These are phyloP conservation scores for Sus cebifrons DNA, from an alignment of 2,797 vertebrate genomes.

Conservation along the genomic window DNA sequence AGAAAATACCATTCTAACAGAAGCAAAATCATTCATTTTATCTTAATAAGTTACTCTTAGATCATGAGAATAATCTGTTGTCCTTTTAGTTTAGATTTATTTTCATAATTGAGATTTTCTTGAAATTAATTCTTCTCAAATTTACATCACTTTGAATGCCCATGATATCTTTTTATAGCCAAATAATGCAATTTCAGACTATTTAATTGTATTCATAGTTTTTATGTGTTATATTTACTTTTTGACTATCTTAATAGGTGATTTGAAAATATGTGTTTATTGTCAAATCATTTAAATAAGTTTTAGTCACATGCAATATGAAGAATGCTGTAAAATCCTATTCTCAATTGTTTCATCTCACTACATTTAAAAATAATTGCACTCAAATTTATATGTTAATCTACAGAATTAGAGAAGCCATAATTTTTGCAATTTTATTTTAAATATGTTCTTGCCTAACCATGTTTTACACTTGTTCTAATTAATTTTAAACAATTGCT, in stretches of 20 bases:
- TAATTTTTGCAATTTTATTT: neutral
- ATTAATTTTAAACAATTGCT: neutral
- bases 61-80: neutral
- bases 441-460: neutral
- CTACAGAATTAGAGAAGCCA: neutral
- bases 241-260: neutral
- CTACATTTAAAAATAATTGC: neutral
- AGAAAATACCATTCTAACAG: neutral
- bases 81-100: neutral
- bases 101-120: neutral
- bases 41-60: neutral
- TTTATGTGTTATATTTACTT: neutral
- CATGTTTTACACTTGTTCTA: neutral
- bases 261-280: constrained; percentile 27
- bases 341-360: neutral
- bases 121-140: neutral
- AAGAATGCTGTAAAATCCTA: neutral
- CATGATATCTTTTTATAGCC: neutral
- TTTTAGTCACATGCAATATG: neutral
- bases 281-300: neutral
- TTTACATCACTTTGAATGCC: neutral
- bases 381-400: neutral
- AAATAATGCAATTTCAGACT: neutral
- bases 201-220: neutral
- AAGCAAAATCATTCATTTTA: neutral